A percentile compares a stretch with the other conserved stretches of the same genome.
Evolutionary conservation across 2,888 invertebrate genomes (phyloP).

Genomic region (Hedya salicella): DNA sequence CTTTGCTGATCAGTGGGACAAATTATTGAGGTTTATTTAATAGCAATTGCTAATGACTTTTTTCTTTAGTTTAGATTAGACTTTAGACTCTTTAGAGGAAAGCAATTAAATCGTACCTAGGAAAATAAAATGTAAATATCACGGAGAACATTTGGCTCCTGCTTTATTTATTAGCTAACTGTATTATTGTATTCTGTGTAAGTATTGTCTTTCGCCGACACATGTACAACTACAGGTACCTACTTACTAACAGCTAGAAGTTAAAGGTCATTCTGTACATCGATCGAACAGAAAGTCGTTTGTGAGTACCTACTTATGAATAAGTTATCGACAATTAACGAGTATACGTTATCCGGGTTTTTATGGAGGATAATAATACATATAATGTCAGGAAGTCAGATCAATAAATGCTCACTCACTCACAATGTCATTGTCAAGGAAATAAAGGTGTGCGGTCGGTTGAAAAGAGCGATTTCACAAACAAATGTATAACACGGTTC

Average conservation of each 20-base stretch:
- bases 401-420: slow-evolving; percentile 1
- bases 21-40: no score
- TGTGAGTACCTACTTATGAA: background rate
- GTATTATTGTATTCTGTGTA: slow-evolving; percentile 4
- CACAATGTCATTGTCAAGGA: slow-evolving; percentile 8
- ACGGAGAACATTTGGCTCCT: no score
- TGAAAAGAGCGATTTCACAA: background rate
- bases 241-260: slow-evolving; percentile 3
- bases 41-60: no score
- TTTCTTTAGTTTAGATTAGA: no score
- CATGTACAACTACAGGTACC: background rate
- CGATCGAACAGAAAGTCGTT: slow-evolving; percentile 20
- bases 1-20: no score
- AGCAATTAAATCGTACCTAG: no score
- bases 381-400: slow-evolving; percentile 6
- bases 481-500: background rate
- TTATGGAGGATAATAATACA: background rate
- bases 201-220: slow-evolving; percentile 14
- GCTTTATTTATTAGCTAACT: background rate
- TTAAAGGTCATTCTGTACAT: slow-evolving; percentile 12
- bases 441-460: background rate
- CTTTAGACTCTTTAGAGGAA: no score
- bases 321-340: slow-evolving; percentile 22
- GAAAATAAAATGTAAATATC: no score
- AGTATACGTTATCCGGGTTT: slow-evolving; percentile 1